These are phyloP conservation scores for Eilema griseolum DNA, from an alignment of 2,888 invertebrate genomes.

Conservation along the genomic window DNA sequence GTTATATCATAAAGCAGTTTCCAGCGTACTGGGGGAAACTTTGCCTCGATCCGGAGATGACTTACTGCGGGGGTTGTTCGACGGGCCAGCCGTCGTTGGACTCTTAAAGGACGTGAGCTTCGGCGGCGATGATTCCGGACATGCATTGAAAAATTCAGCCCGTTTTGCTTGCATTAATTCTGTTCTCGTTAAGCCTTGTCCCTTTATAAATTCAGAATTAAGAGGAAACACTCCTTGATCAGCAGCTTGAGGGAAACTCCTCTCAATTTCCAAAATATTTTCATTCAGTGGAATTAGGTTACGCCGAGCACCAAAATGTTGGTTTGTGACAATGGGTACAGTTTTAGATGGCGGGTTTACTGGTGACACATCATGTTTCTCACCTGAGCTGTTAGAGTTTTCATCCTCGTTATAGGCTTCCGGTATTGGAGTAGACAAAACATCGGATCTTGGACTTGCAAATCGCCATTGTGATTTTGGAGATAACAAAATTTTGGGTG, in stretches of 20 bases:
- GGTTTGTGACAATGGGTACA: conserved; percentile 80
- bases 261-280: conserved; percentile 67
- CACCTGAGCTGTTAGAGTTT: conserved; percentile 88
- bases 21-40: conserved; percentile 84
- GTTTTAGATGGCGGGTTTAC: conserved; percentile 76
- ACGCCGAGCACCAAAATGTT: conserved; percentile 82
- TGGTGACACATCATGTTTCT: conserved; percentile 78
- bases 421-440: conserved; percentile 94
- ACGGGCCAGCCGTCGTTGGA: conserved; percentile 60
- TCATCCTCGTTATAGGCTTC: conserved; percentile 94
- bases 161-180: conserved; percentile 88
- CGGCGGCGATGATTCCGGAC: conserved; percentile 75
- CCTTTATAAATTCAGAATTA: conserved; percentile 73
- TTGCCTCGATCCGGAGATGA: conserved; percentile 75
- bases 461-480: conserved; percentile 92
- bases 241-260: conserved; percentile 60
- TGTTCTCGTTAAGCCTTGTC: conserved; percentile 75
- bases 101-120: conserved; percentile 77
- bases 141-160: conserved; percentile 86
- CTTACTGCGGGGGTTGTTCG: conserved; percentile 60
- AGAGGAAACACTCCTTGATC: conserved; percentile 82
- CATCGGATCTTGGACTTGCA: conserved; percentile 92
- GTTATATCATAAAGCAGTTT: conserved; percentile 88
- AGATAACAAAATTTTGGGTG: conserved; percentile 89
- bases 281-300: conserved; percentile 81